These are phyloP conservation scores for Palythoa grandiflora DNA, from an alignment of 92 coral and sea anemone genomes.

Conservation along the genomic window DNA sequence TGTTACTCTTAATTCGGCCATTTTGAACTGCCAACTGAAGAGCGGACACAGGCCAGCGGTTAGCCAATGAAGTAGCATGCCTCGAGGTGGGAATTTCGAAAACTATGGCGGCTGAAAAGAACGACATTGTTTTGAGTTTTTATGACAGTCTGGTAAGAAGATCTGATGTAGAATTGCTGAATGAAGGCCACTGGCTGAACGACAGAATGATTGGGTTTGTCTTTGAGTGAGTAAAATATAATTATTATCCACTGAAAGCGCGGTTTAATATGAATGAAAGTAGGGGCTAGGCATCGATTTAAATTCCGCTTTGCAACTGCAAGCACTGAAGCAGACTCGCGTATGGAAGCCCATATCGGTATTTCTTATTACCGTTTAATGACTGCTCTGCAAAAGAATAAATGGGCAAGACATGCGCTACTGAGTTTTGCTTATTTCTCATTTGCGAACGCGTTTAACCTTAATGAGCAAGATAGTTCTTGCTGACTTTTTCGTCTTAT, in stretches of 20 bases:
- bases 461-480: no score
- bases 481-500: no score
- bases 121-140: conserved; percentile 84
- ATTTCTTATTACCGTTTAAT: no score
- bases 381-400: no score
- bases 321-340: no score
- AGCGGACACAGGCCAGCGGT: conserved; percentile 63
- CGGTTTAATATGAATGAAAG: neutral
- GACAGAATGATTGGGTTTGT: conserved; percentile 92
- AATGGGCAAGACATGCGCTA: no score
- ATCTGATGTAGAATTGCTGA: conserved; percentile 86
- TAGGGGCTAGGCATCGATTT: no score
- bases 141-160: conserved; percentile 86
- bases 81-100: conserved; percentile 34
- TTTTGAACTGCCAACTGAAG: conserved; percentile 22
- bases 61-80: conserved; percentile 25
- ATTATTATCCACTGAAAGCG: neutral
- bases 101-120: conserved; percentile 74
- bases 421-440: no score
- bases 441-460: no score
- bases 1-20: conserved; percentile 61
- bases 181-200: conserved; percentile 93
- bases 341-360: no score
- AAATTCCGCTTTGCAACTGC: no score
- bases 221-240: conserved; percentile 83